A percentile compares a stretch with the other conserved stretches of the same genome.
Conservation (phyloP, 2,797 vertebrate species). For the Poeciliopsis infans region DNA sequence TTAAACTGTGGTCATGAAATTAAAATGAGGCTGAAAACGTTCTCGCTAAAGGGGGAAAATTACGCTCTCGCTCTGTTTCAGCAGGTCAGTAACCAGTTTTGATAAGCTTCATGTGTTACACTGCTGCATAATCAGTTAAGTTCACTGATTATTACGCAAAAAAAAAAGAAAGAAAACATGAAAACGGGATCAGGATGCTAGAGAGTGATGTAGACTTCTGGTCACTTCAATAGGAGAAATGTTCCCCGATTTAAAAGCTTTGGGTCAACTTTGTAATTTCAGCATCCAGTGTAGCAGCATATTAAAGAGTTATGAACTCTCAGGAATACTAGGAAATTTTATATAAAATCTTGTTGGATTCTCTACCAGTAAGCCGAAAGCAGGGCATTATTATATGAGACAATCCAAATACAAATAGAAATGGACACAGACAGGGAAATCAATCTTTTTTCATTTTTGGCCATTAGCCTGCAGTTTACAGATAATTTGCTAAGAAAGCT, state of each 20-base stretch:
- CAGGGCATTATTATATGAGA: not conserved
- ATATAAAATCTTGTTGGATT: not conserved
- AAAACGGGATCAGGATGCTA: not conserved
- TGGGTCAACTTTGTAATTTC: not conserved
- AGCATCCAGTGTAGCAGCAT: not conserved
- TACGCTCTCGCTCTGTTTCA: not conserved
- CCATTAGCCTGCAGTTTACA: not conserved
- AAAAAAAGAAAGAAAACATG: no score
- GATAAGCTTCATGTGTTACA: not conserved
- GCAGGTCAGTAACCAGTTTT: not conserved
- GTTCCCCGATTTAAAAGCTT: no score
- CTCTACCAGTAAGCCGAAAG: not conserved
- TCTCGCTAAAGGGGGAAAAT: not conserved
- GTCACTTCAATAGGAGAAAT: no score
- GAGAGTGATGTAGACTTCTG: not conserved
- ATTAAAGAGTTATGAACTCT: not conserved
- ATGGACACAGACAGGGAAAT: not conserved
- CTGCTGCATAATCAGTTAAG: not conserved
- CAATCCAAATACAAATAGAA: not conserved
- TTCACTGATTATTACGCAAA: not conserved
- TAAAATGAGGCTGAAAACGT: not conserved
- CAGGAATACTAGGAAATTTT: not conserved
- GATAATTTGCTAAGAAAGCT: not conserved
- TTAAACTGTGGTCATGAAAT: slow-evolving; percentile 5
- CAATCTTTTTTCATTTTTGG: not conserved